phyloP scores from a whole-genome alignment of 2,797 vertebrate genomes.

The Podarcis lilfordi region DNA sequence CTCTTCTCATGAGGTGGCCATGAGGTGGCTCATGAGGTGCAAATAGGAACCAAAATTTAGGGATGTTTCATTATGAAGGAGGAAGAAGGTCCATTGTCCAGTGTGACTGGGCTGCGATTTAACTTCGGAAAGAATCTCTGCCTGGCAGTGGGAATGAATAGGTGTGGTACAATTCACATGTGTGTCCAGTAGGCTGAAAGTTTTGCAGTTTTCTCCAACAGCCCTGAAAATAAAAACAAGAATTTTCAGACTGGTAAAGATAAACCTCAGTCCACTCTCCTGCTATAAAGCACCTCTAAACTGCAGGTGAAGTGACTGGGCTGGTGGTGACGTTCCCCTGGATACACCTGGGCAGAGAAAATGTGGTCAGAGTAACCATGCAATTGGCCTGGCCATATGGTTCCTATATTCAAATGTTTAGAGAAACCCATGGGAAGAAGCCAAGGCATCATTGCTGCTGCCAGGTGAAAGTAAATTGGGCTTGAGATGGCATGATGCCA shows the following conservation, averaged over 20 bases:
- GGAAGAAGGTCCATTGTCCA: not conserved
- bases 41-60: not conserved
- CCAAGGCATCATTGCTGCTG: not conserved
- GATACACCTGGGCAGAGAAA: not conserved
- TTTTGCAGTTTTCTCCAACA: not conserved
- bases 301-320: not conserved
- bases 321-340: not conserved
- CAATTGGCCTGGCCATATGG: not conserved
- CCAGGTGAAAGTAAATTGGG: not conserved
- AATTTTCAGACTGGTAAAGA: not conserved
- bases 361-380: not conserved
- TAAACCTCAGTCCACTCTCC: not conserved
- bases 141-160: no score
- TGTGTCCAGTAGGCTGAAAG: not conserved
- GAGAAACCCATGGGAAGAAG: not conserved
- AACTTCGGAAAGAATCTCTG: not conserved
- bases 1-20: no score
- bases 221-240: not conserved
- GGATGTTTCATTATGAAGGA: no score
- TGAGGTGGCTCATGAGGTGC: no score
- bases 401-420: not conserved
- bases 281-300: not conserved
- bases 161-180: not conserved
- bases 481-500: constrained; percentile 36
- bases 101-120: not conserved